Evolutionary conservation across 1,140 invertebrate species (phyloP).

Genomic region (Linepithema humile): DNA sequence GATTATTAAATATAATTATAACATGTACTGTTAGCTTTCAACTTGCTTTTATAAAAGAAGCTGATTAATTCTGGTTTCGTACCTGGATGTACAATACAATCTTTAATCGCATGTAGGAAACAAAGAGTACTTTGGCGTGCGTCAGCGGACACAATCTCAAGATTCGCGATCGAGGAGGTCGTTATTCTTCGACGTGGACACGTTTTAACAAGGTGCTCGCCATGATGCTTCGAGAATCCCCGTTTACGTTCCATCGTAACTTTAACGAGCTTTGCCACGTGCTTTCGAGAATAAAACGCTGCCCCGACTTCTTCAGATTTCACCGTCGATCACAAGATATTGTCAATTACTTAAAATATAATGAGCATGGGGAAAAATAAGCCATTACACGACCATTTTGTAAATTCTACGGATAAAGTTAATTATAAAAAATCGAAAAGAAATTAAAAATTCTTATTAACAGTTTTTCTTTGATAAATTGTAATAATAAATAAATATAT

Average conservation of each 20-base stretch:
- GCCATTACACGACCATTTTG: background rate
- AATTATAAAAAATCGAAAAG: background rate
- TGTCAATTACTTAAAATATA: constrained; percentile 25
- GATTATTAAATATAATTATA: background rate
- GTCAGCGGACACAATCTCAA: constrained; percentile 43
- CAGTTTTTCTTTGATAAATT: too few relatives aligned
- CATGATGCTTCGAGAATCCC: constrained; percentile 53
- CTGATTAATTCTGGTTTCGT: background rate
- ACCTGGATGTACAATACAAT: background rate
- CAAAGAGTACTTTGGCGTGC: background rate
- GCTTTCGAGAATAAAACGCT: background rate
- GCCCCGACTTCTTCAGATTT: constrained; percentile 7
- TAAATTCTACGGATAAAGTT: background rate
- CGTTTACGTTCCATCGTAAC: constrained; percentile 57
- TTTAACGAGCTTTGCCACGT: constrained; percentile 53
- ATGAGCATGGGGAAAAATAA: background rate
- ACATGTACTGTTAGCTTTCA: background rate
- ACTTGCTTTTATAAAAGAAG: background rate
- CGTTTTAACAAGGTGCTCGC: constrained; percentile 65
- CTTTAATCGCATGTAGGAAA: background rate
- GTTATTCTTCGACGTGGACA: constrained; percentile 61
- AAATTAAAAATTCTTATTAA: too few relatives aligned
- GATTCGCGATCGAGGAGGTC: constrained; percentile 61
- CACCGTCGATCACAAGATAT: background rate
- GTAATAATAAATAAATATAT: too few relatives aligned